Evolutionary conservation across 1,140 invertebrate species (phyloP), one percentile per base, ranked within the genome.

Genomic region (Drosophila sp.): DNA sequence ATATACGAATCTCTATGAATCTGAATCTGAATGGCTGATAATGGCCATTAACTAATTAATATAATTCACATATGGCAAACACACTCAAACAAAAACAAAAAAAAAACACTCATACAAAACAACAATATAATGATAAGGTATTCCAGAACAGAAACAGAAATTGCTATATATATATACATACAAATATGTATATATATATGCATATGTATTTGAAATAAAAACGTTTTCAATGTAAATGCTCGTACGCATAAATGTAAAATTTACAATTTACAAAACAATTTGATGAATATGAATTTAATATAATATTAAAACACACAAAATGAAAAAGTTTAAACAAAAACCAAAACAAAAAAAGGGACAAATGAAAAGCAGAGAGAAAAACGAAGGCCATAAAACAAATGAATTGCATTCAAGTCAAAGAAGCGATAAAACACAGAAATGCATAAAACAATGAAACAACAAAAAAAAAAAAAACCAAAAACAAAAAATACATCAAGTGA

Each of bases 281-380:
- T 83, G 70, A 87, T 70, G 84, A 87, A 87, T 80, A 83, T 89
- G 84, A 86, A 86, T 89, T 87, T 84, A 87, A 79, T 71, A 77
- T 50, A 50, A 50, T 25, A 70, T 66, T 71, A 70, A 70, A 61
- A 66, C 54, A 60, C 57, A 66, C 38, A 75, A 50, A 40, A 61
- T 44, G 38, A 76, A 35, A 25, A 64, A 27, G 44, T 50, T 50
- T 65, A 55, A 65, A 29, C 30, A 41, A 66, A 58, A 66, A 77
- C 57, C 23, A 56, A 63, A 70, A 61, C 57, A 11, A 58, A 56
- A 40, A 44, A 11, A 47, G 35, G n/a, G 60, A 56, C 23, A 67
- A 67, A 65, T 63, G 50, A 71, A 32, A 74, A 44, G 61, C 33
- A 50, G 54, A 56, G 61, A 60, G 30, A 56, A 38, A 57, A 27